phyloP scores from a whole-genome alignment of 2,888 invertebrate species.

The Agriopis aurantiaria region DNA sequence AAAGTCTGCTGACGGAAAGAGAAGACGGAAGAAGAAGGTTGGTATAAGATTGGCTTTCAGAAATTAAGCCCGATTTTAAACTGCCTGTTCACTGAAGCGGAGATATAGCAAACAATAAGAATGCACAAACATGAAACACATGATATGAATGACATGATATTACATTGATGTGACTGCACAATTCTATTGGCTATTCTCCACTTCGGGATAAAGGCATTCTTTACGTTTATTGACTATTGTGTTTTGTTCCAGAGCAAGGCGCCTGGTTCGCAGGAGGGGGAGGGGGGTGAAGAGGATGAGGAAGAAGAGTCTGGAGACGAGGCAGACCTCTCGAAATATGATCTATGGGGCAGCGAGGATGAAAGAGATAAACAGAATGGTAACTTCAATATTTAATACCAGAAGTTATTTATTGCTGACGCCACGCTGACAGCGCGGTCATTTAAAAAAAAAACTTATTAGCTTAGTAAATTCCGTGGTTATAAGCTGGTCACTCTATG shows the following conservation, averaged over 20 bases:
- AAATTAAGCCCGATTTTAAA: background rate
- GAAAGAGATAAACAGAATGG: constrained; percentile 55
- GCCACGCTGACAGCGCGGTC: too few species aligned
- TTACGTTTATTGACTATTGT: constrained; percentile 17
- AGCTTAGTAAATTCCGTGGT: too few species aligned
- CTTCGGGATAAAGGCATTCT: constrained; percentile 1
- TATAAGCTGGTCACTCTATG: too few species aligned
- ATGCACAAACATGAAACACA: background rate
- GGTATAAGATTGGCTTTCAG: constrained; percentile 57
- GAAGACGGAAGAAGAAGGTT: constrained; percentile 75
- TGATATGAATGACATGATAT: background rate
- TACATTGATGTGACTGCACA: background rate
- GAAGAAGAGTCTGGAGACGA: constrained; percentile 88
- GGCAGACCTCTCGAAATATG: constrained; percentile 92
- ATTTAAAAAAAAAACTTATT: too few species aligned
- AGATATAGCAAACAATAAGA: background rate
- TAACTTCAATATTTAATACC: background rate
- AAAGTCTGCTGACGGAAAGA: constrained; percentile 62
- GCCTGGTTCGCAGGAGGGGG: constrained; percentile 66
- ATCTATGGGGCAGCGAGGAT: constrained; percentile 90
- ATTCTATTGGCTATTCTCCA: background rate
- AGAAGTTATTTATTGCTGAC: background rate
- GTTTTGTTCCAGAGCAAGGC: constrained; percentile 75
- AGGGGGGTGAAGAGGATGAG: constrained; percentile 85
- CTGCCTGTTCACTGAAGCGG: constrained; percentile 1